Evolutionary conservation across 1,140 invertebrate genomes (phyloP).

Genomic region (Delia radicum): DNA sequence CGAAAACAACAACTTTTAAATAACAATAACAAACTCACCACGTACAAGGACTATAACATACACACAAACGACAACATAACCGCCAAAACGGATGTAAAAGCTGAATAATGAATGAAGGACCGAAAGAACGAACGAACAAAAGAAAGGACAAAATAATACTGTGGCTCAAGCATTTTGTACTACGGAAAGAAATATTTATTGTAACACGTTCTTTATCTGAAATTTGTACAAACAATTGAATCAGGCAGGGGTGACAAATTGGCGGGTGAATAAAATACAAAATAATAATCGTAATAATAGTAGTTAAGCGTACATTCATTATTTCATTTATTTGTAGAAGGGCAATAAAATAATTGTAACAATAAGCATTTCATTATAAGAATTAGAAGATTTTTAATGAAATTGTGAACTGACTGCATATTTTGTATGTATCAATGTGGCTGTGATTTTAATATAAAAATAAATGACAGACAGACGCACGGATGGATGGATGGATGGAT

Average conservation of each 20-base stretch:
- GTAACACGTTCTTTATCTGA: no score
- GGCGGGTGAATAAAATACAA: background rate
- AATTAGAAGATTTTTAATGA: slow-evolving; percentile 17
- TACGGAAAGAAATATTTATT: no score
- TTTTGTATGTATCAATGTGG: background rate
- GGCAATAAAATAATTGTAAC: slow-evolving; percentile 34
- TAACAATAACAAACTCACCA: background rate
- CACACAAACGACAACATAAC: background rate
- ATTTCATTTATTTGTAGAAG: slow-evolving; percentile 14
- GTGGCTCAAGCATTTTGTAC: background rate
- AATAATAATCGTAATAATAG: background rate
- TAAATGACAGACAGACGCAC: background rate
- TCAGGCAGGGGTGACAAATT: background rate
- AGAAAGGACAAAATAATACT: background rate
- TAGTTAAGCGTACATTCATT: no score
- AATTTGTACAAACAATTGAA: background rate
- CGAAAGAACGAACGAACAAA: no score
- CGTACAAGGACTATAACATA: background rate
- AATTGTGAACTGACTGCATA: background rate
- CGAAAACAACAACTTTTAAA: background rate
- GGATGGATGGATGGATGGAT: background rate
- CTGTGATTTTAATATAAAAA: background rate
- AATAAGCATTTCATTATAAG: slow-evolving; percentile 33
- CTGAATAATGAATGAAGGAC: background rate
- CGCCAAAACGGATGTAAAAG: background rate